Conservation (phyloP, 35 echinoderm and acorn worm species). For the Apostichopus japonicus region DNA sequence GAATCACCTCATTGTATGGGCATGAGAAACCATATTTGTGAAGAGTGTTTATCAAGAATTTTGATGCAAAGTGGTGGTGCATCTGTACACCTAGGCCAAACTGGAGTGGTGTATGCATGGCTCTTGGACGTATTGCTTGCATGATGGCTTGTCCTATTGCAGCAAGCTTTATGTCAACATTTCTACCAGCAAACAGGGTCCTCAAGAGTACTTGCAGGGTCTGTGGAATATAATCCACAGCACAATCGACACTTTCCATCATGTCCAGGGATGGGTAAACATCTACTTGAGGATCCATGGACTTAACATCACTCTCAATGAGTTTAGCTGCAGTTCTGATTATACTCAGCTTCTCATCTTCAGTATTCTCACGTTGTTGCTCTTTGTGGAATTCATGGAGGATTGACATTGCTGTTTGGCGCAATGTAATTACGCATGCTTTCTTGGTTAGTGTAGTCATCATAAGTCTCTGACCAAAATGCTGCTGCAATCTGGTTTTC, state of each 20-base stretch:
- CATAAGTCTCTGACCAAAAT: not conserved
- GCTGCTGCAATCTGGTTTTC: not conserved
- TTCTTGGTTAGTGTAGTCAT: not conserved
- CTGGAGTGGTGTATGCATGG: not conserved
- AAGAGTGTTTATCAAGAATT: slow-evolving; percentile 32
- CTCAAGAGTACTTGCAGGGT: not conserved
- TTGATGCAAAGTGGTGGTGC: slow-evolving; percentile 48
- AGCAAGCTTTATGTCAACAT: not conserved
- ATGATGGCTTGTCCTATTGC: slow-evolving; percentile 35
- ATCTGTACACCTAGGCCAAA: slow-evolving; percentile 23
- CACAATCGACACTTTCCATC: not conserved
- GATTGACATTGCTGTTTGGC: slow-evolving; percentile 14
- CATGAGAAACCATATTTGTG: slow-evolving; percentile 10
- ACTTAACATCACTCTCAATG: slow-evolving; percentile 18
- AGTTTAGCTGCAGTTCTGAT: slow-evolving; percentile 12
- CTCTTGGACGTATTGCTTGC: slow-evolving; percentile 4
- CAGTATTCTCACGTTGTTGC: not conserved
- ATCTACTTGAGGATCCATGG: not conserved
- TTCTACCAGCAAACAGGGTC: not conserved
- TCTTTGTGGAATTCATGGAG: slow-evolving; percentile 46
- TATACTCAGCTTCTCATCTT: slow-evolving; percentile 8
- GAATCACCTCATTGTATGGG: slow-evolving; percentile 10
- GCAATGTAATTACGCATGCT: not conserved
- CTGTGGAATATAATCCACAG: not conserved
- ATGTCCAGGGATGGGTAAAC: not conserved